Evolutionary conservation across 1,140 invertebrate species (phyloP), one percentile per base, ranked within the genome.

Genomic region (Plectrocnemia conspersa): DNA sequence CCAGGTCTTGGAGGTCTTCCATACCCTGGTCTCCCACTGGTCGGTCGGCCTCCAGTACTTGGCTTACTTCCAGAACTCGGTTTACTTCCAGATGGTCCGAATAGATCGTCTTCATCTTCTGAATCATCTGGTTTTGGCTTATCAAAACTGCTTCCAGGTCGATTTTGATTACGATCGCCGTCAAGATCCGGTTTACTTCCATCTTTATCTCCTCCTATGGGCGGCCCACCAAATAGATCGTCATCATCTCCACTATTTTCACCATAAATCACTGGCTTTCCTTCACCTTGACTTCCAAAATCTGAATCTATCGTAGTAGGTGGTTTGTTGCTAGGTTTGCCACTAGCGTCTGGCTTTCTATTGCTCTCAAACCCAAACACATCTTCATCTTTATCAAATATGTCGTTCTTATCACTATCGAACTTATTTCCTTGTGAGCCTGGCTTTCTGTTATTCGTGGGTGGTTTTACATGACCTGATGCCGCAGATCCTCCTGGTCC

Each of bases 401-500:
- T 36, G 36, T 63, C 64, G 40, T 63, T 54, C 9, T 52, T 47
- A 48, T 58, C 45, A 18, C 38, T 52, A 22, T 60, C 46, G n/a
- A 71, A 67, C 52, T 62, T 65, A 10, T 71, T 70, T 13, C 63
- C 65, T 11, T 47, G 38, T 9, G 70, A 65, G 44, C 68, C 70
- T 22, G 68, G 46, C 22, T 41, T 55, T 27, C 32, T 59, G 16
- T 50, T 52, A 33, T 58, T 55, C 15, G 61, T 58, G 45, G 65
- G 68, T 25, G 74, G 71, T 59, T 75, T 76, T 22, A 73, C 66
- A 63, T 73, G 71, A 0, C 76, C 77, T 55, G 75, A 78, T 24
- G 74, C 77, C 22, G 76, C 75, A 22, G 76, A 72, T 22, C 72
- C 74, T 35, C 74, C 72, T 25, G 74, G 72, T 23, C 69, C 69